Evolutionary conservation across 2,797 vertebrate species (phyloP).

Genomic region (Lutjanus campechanus): DNA sequence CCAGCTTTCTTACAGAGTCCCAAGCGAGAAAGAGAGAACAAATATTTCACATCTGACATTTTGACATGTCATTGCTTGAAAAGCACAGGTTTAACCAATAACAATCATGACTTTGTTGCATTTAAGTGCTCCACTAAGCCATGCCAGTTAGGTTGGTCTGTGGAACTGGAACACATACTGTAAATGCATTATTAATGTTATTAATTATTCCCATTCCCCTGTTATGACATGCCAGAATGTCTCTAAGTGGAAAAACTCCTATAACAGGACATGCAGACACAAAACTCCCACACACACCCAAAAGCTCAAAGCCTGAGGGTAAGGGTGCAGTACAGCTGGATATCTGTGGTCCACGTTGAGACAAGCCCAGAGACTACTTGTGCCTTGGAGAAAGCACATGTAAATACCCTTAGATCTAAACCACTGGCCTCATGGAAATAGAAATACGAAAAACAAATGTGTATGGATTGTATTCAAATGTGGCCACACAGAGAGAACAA

Average conservation of each 20-base stretch:
- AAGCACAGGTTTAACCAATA: neutral
- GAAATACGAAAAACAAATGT: constrained; percentile 33
- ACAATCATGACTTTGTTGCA: neutral
- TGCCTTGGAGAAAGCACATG: constrained; percentile 34
- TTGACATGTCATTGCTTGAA: neutral
- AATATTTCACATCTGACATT: neutral
- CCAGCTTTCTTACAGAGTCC: neutral
- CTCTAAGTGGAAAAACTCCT: constrained; percentile 8
- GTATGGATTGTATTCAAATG: constrained; percentile 28
- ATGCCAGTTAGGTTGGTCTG: neutral
- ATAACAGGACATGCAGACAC: constrained; percentile 14
- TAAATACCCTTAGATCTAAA: constrained; percentile 27
- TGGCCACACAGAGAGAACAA: constrained; percentile 30
- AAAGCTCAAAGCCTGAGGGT: constrained; percentile 23
- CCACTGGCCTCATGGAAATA: constrained; percentile 7
- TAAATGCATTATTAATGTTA: constrained; percentile 10
- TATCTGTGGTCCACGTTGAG: constrained; percentile 54
- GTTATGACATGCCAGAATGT: constrained; percentile 19
- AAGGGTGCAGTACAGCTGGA: constrained; percentile 1
- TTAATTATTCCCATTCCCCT: constrained; percentile 15
- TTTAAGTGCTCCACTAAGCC: neutral
- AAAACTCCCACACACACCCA: neutral
- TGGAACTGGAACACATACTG: constrained; percentile 6
- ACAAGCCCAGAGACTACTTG: constrained; percentile 52
- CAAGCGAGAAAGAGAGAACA: neutral